phyloP scores from a whole-genome alignment of 2,888 invertebrate genomes.

The Uropetala carovei region DNA sequence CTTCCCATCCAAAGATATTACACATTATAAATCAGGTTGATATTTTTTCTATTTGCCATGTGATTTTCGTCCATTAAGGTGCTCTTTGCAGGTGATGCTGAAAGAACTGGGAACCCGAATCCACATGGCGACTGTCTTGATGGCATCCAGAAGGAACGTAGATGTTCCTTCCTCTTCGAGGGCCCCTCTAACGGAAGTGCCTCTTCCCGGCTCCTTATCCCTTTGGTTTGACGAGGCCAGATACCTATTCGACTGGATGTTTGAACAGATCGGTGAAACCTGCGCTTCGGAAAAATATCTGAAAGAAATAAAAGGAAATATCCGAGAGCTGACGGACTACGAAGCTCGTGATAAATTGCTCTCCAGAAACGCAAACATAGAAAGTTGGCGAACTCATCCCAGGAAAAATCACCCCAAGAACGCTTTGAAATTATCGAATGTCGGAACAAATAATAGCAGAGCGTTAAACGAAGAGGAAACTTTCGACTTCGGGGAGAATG shows the following conservation, averaged over 20 bases:
- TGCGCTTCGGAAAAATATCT: neutral
- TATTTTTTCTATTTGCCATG: too few relatives aligned
- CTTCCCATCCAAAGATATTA: too few relatives aligned
- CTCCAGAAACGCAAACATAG: neutral
- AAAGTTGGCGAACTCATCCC: neutral
- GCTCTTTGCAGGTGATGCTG: slow-evolving; percentile 20
- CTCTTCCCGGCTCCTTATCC: neutral
- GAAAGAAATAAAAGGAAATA: neutral
- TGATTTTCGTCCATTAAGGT: too few relatives aligned
- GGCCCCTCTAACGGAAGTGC: neutral
- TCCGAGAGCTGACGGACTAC: too few relatives aligned
- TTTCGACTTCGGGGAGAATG: neutral
- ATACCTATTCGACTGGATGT: slow-evolving; percentile 43
- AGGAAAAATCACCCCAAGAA: neutral
- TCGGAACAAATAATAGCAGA: neutral
- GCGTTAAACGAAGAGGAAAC: neutral
- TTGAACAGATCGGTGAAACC: slow-evolving; percentile 14
- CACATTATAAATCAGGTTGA: too few relatives aligned
- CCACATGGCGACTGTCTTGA: slow-evolving; percentile 31
- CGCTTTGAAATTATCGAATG: neutral
- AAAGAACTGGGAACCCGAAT: slow-evolving; percentile 46
- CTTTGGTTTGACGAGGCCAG: slow-evolving; percentile 48
- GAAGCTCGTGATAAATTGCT: too few relatives aligned
- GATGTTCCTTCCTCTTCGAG: neutral
- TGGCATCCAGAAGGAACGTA: slow-evolving; percentile 40